Evolutionary conservation across 2,797 vertebrate genomes (phyloP).

Genomic region (Hozukius guyotensis): DNA sequence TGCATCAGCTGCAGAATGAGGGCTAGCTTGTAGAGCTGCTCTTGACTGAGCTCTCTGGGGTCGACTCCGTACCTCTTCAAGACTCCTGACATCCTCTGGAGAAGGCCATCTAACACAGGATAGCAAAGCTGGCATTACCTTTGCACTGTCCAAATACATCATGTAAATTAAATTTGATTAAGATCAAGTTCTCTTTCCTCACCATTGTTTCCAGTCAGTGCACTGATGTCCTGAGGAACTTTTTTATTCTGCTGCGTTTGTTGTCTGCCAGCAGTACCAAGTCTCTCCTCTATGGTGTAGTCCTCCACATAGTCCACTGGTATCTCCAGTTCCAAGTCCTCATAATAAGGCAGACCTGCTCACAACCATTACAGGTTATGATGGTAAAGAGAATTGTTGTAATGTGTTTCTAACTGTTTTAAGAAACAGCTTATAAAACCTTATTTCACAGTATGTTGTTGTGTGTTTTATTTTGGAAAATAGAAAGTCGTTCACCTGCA

Average conservation of each 20-base stretch:
- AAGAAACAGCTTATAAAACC: background rate
- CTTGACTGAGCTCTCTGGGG: constrained; percentile 87
- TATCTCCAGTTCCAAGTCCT: constrained; percentile 78
- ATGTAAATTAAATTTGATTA: background rate
- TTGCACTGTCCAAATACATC: background rate
- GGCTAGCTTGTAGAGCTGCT: constrained; percentile 89
- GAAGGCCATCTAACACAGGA: constrained; percentile 77
- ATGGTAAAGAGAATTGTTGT: background rate
- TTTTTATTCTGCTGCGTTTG: constrained; percentile 65
- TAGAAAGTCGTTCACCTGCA: constrained; percentile 49
- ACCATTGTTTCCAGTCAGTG: constrained; percentile 74
- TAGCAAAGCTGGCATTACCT: background rate
- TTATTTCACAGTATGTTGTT: background rate
- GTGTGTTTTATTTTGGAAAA: background rate
- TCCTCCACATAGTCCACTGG: constrained; percentile 83
- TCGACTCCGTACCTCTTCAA: constrained; percentile 86
- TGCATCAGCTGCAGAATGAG: constrained; percentile 87
- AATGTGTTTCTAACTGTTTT: background rate
- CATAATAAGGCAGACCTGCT: constrained; percentile 79
- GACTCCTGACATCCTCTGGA: constrained; percentile 85
- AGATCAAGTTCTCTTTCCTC: constrained; percentile 12
- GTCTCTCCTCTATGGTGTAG: constrained; percentile 75
- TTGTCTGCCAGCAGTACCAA: constrained; percentile 56
- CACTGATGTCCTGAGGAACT: constrained; percentile 69
- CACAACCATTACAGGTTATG: background rate